A percentile compares a stretch with the other conserved stretches of the same genome.
These are phyloP conservation scores for Dynastes grantii DNA, from an alignment of 2,888 invertebrate species.

Conservation along the genomic window DNA sequence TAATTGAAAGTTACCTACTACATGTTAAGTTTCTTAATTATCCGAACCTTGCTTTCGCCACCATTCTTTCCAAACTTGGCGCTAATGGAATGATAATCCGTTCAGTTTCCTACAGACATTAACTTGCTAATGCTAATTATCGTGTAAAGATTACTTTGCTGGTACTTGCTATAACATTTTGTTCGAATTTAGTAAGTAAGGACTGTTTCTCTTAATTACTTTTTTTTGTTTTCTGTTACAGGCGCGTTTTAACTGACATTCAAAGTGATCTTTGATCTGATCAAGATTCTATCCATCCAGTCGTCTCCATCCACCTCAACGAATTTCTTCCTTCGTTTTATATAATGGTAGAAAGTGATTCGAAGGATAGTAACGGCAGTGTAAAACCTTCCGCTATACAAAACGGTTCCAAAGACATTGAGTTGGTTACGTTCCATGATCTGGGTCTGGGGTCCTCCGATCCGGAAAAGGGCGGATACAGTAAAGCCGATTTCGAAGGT, in stretches of 20 bases:
- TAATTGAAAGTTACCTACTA: no score
- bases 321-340: conserved; percentile 48
- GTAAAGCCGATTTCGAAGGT: conserved; percentile 89
- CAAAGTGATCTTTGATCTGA: conserved; percentile 48
- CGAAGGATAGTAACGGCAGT: conserved; percentile 59
- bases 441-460: conserved; percentile 46
- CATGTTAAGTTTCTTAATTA: background rate
- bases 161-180: background rate
- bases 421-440: conserved; percentile 54
- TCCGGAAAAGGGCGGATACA: conserved; percentile 67
- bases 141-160: background rate
- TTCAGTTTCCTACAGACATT: background rate
- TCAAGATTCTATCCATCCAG: conserved; percentile 65
- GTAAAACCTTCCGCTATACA: conserved; percentile 37
- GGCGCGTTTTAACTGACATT: conserved; percentile 24
- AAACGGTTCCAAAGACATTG: conserved; percentile 77
- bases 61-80: background rate
- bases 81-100: conserved; percentile 5
- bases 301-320: conserved; percentile 8
- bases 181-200: background rate
- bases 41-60: conserved; percentile 4
- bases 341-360: conserved; percentile 95
- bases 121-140: conserved; percentile 1
- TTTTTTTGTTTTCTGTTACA: conserved; percentile 13
- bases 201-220: background rate